Conservation (phyloP, 2,888 invertebrate species). For the Celastrina argiolus region DNA sequence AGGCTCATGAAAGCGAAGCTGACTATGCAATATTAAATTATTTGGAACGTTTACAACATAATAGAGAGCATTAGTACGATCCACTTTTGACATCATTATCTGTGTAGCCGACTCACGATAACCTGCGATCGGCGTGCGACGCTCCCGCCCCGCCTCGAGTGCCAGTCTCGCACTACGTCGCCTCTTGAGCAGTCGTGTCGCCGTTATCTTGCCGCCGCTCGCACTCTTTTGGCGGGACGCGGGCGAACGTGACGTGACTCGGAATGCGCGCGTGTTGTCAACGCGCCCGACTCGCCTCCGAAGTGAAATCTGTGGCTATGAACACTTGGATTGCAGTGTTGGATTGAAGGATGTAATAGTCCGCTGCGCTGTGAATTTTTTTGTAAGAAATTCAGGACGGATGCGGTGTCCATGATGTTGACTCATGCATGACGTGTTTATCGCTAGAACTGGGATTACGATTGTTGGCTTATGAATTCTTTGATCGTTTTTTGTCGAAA, state of each 20-base stretch:
- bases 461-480: slow-evolving; percentile 21
- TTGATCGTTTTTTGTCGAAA: slow-evolving; percentile 23
- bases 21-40: slow-evolving; percentile 53
- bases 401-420: slow-evolving; percentile 72
- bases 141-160: slow-evolving; percentile 50
- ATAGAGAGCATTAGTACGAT: slow-evolving; percentile 74
- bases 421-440: slow-evolving; percentile 75
- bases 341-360: slow-evolving; percentile 63
- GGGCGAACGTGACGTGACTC: slow-evolving; percentile 58
- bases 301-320: slow-evolving; percentile 65
- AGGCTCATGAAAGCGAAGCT: slow-evolving; percentile 40
- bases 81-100: slow-evolving; percentile 78
- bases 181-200: slow-evolving; percentile 49
- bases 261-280: slow-evolving; percentile 65
- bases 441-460: slow-evolving; percentile 60
- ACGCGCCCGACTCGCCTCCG: slow-evolving; percentile 50
- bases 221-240: slow-evolving; percentile 68
- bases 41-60: slow-evolving; percentile 69
- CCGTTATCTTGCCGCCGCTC: slow-evolving; percentile 46
- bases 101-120: slow-evolving; percentile 72
- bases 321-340: slow-evolving; percentile 76
- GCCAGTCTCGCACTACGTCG: slow-evolving; percentile 68
- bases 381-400: slow-evolving; percentile 66
- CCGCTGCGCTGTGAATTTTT: slow-evolving; percentile 49
- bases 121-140: slow-evolving; percentile 65